Percentiles rank a stretch among this genome's conserved stretches.
These are phyloP conservation scores for Germaria angustata DNA, from an alignment of 2,888 invertebrate species.

Conservation along the genomic window DNA sequence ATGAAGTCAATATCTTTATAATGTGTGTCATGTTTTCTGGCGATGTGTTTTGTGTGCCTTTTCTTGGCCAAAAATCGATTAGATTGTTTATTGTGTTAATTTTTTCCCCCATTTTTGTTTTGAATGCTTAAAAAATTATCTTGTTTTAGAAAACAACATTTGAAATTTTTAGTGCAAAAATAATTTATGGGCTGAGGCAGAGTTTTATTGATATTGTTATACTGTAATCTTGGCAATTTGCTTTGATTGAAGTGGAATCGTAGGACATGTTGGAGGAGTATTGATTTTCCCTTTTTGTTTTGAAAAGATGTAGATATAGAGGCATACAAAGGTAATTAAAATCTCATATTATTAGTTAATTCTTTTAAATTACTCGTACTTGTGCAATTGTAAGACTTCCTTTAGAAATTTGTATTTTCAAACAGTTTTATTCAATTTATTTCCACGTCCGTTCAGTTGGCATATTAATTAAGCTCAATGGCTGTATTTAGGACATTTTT, in stretches of 20 bases:
- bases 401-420: not conserved
- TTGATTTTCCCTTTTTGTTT: too few species aligned
- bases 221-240: not conserved
- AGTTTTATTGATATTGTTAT: slow-evolving; percentile 3
- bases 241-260: too few species aligned
- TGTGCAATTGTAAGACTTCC: not conserved
- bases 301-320: too few species aligned
- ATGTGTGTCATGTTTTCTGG: slow-evolving; percentile 56
- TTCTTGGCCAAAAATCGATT: slow-evolving; percentile 58
- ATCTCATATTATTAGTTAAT: too few species aligned
- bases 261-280: too few species aligned
- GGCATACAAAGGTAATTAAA: too few species aligned
- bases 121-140: slow-evolving; percentile 4
- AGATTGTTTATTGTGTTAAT: slow-evolving; percentile 33
- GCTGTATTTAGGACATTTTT: not conserved
- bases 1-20: slow-evolving; percentile 37
- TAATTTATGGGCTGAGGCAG: not conserved
- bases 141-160: not conserved
- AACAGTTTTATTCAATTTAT: not conserved
- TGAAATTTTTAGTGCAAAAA: slow-evolving; percentile 13
- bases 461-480: not conserved
- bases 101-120: not conserved
- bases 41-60: slow-evolving; percentile 34
- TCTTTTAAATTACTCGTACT: too few species aligned
- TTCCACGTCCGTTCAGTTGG: not conserved